Evolutionary conservation across 2,888 invertebrate species (phyloP), one percentile per base, ranked within the genome.

Genomic region (Latheticus oryzae): DNA sequence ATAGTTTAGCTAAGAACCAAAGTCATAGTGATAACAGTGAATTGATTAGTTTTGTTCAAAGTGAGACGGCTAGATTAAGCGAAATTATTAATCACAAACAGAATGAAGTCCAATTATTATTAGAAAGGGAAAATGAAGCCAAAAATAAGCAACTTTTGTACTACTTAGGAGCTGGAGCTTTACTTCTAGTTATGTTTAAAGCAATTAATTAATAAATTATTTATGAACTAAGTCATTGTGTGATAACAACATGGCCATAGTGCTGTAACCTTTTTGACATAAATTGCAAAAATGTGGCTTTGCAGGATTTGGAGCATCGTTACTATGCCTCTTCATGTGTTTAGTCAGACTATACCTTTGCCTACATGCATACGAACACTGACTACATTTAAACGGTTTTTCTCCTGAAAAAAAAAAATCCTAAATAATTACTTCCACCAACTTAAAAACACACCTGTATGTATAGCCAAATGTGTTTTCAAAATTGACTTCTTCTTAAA

Each of bases 301-400:
- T 5, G 35, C 53, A 8, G 53, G 26, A 2, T 35, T 8, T 1
- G 53, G 53, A 9, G 45, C 13, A 9, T 54, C 53, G 7, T 7
- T 26, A 19, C 21, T 61, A 48, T 76, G 77, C 48, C 69, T 69
- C 24, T 64, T 63, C 72, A 77, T 74, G 47, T 77, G 77, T 43
- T 74, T 69, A 0, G 69, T 72, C n/a, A 77, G 61, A 43, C 69
- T 69, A 57, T 73, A 73, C 8, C 71, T 69, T 33, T 74, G 73
- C n/a, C 74, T 69, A 40, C 75, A 72, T 0, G 73, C 72, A 48
- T 75, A 77, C 0, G 73, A 53, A 50, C 77, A 77, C 30, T 73
- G 69, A 7, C 62, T 67, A 50, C 77, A 77, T 45, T 72, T 71
- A 40, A 67, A 76, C 4, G 74, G 73, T 43, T 75, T 76, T 26